Percentiles rank a stretch among this genome's conserved stretches.
These are phyloP conservation scores for Polyodon spathula DNA, from an alignment of 2,113 vertebrate species.

Conservation along the genomic window DNA sequence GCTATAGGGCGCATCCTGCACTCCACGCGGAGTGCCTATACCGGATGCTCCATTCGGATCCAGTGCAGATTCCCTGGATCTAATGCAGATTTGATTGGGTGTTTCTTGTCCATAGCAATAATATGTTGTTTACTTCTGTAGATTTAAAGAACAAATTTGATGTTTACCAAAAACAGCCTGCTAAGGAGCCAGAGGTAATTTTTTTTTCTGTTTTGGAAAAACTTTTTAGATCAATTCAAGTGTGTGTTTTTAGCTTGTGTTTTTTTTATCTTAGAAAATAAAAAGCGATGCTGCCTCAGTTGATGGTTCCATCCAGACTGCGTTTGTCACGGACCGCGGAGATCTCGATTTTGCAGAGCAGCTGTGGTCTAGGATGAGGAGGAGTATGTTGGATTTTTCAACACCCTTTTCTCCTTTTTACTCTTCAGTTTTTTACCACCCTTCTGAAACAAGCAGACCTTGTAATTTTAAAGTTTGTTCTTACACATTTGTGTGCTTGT, in stretches of 20 bases:
- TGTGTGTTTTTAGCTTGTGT: not conserved
- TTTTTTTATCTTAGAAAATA: slow-evolving; percentile 34
- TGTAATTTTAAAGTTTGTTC: not conserved
- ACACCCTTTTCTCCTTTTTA: no score
- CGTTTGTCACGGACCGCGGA: slow-evolving; percentile 60
- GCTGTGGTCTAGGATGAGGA: slow-evolving; percentile 83
- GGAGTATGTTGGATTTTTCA: slow-evolving; percentile 55
- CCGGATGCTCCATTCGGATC: no score
- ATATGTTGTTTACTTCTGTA: slow-evolving; percentile 34
- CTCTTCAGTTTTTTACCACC: no score
- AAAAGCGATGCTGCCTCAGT: slow-evolving; percentile 49
- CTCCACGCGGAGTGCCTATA: no score
- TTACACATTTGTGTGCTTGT: not conserved
- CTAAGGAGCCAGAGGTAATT: slow-evolving; percentile 57
- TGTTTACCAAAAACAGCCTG: slow-evolving; percentile 41
- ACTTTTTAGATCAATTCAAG: not conserved
- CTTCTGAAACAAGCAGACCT: no score
- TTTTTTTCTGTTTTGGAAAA: slow-evolving; percentile 5
- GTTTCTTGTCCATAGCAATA: no score
- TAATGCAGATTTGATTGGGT: no score
- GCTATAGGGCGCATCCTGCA: no score
- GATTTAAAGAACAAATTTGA: slow-evolving; percentile 67
- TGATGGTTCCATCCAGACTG: slow-evolving; percentile 57
- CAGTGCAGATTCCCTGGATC: no score
- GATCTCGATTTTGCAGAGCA: slow-evolving; percentile 89